phyloP scores from a whole-genome alignment of 2,113 vertebrate genomes.

The Zapus hudsonius region DNA sequence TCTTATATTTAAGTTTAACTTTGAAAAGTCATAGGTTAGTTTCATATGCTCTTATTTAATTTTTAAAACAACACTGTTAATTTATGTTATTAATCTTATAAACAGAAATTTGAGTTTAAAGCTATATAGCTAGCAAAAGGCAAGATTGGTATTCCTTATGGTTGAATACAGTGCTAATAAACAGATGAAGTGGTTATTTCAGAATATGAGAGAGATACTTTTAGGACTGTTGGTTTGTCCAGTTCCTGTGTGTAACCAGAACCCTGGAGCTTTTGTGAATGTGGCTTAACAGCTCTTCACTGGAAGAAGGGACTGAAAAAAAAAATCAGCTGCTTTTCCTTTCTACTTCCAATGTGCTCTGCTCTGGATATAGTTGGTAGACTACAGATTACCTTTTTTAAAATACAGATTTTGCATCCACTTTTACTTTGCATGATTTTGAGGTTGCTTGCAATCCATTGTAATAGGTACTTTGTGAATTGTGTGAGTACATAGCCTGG shows the following conservation, averaged over 20 bases:
- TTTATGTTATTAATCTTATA: slow-evolving; percentile 58
- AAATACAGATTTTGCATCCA: not conserved
- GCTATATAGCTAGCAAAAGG: not conserved
- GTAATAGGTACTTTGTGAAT: not conserved
- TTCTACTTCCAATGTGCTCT: not conserved
- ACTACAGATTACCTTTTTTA: slow-evolving; percentile 29
- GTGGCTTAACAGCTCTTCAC: not conserved
- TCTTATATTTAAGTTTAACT: slow-evolving; percentile 4
- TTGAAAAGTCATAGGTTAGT: not conserved
- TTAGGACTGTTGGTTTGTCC: not conserved
- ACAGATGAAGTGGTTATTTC: slow-evolving; percentile 8
- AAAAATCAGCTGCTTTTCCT: not conserved
- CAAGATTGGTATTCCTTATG: not conserved
- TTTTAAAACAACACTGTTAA: not conserved
- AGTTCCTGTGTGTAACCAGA: not conserved
- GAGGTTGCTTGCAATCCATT: not conserved
- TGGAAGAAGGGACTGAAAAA: not conserved
- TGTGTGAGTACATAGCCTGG: not conserved
- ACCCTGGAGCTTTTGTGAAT: not conserved
- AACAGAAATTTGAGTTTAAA: slow-evolving; percentile 39
- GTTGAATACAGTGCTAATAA: not conserved
- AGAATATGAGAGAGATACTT: not conserved
- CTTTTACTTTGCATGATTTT: not conserved
- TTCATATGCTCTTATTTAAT: not conserved
- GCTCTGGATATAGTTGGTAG: not conserved